Conservation (phyloP, 2,113 vertebrate genomes). For the Daubentonia madagascariensis region DNA sequence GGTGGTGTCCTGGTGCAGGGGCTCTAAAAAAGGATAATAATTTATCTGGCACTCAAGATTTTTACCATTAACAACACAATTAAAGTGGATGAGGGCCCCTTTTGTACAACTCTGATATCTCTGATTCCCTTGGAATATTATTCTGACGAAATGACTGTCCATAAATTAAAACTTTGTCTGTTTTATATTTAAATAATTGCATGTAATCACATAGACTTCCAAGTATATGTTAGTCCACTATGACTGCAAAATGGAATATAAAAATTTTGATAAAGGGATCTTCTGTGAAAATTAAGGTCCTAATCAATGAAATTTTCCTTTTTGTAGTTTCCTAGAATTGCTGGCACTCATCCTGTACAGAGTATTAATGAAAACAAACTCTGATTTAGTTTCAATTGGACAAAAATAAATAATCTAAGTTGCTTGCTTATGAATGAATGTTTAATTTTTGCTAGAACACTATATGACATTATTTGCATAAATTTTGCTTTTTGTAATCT, state of each 20-base stretch:
- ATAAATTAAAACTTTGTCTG: background rate
- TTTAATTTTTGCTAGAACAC: background rate
- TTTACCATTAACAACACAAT: background rate
- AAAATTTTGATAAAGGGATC: background rate
- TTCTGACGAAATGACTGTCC: background rate
- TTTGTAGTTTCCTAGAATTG: background rate
- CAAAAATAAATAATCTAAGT: background rate
- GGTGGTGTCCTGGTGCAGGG: background rate
- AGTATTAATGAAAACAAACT: background rate
- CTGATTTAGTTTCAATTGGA: background rate
- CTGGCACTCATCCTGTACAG: background rate
- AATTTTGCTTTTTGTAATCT: slow-evolving; percentile 2
- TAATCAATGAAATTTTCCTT: background rate
- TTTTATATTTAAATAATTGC: slow-evolving; percentile 11
- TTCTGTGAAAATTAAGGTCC: background rate
- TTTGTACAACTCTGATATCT: background rate
- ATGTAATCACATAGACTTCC: background rate
- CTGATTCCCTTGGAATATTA: background rate
- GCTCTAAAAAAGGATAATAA: background rate
- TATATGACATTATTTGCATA: background rate
- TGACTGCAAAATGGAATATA: background rate
- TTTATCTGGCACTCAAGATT: background rate
- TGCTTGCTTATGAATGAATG: background rate
- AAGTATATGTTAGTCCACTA: background rate
- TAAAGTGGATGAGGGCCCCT: background rate